These are phyloP conservation scores for Nestor notabilis DNA, from an alignment of 2,113 vertebrate genomes.

Conservation along the genomic window DNA sequence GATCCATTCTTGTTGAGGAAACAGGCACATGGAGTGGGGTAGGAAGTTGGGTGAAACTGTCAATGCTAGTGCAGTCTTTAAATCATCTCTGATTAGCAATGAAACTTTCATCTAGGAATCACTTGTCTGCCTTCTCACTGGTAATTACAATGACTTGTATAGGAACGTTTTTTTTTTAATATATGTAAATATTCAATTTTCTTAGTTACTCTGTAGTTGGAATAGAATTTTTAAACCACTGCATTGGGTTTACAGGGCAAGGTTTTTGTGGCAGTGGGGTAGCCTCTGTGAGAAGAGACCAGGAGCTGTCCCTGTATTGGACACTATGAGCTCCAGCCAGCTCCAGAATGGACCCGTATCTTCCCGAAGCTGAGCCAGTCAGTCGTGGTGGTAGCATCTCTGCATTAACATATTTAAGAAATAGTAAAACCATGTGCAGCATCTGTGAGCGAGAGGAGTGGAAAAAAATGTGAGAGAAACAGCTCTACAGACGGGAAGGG, in stretches of 20 bases:
- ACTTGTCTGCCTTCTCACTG: not conserved
- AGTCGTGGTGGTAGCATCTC: not conserved
- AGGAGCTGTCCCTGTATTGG: not conserved
- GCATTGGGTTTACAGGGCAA: not conserved
- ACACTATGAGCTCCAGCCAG: not conserved
- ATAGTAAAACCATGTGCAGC: not conserved
- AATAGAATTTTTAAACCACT: not conserved
- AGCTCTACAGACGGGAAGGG: not conserved
- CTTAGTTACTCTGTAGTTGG: not conserved
- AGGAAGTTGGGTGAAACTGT: not conserved
- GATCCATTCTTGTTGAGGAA: not conserved
- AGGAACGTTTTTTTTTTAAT: not conserved
- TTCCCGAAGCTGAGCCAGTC: not conserved
- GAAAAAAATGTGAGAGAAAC: not conserved
- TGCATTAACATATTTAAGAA: not conserved
- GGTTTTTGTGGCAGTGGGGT: not conserved
- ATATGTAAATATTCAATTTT: not conserved
- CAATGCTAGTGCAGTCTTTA: not conserved
- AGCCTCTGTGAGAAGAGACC: not conserved
- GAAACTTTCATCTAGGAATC: not conserved
- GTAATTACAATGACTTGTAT: not conserved
- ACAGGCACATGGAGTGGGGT: not conserved
- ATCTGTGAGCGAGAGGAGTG: not conserved
- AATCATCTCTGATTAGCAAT: not conserved
- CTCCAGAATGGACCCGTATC: not conserved